Evolutionary conservation across 2,113 vertebrate species (phyloP), one percentile per base, ranked within the genome.

Genomic region (Poeciliopsis occidentalis): DNA sequence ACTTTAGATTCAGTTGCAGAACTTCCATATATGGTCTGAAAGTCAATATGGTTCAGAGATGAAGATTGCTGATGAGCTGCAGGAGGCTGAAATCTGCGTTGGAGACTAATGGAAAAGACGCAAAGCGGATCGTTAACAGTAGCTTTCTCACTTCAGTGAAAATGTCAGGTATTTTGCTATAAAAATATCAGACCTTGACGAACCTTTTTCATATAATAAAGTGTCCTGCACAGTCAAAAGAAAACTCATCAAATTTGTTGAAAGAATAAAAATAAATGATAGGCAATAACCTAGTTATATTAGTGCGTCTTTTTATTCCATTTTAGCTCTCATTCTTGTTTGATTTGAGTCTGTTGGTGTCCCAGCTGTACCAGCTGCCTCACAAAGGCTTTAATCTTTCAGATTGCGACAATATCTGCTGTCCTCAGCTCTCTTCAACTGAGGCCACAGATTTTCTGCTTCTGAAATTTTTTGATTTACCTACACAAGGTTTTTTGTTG

Each of bases 11-110:
- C 29, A 62, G 72, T 76, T 79, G 47, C 61, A 72, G 54, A 71
- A 31, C 39, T 63, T 32, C 72, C 61, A 47, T 75, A 61, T 78
- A 82, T 54, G 75, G 76, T 26, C 67, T 73, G 15, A 79, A 72
- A 47, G n/a, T 0, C 32, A 47, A n/a, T 31, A 67, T 3, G 2
- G 31, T n/a, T 83, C 47, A 51, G 12, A 69, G 27, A 39, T 19
- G 13, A 64, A 39, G 4, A 64, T 39, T 37, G 19, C 13, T 39
- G 12, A 74, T n/a, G n/a, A 27, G 41, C 15, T 30, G 26, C 26
- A 12, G 31, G n/a, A 19, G 11, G 66, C 44, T 47, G 15, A 47
- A 17, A 47, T 15, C 4, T 47, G 13, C 15, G 4, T 13, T 4
- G 44, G 17, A 19, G 44, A 47, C 44, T 19, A 17, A 7, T 47